phyloP scores from a whole-genome alignment of 2,888 invertebrate genomes.

The Cosmia trapezina region DNA sequence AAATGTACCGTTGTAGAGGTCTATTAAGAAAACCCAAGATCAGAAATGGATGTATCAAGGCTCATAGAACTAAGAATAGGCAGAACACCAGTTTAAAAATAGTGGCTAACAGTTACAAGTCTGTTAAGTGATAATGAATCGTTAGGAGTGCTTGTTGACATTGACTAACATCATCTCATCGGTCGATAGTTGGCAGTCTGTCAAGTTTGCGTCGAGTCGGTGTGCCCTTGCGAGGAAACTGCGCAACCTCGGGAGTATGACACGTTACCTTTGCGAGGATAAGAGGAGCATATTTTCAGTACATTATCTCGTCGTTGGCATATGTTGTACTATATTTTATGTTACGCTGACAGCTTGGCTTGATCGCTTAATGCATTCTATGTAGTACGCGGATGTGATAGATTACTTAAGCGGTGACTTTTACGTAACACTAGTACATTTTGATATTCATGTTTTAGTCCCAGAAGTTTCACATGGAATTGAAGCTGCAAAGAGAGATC shows the following conservation, averaged over 20 bases:
- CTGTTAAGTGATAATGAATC: slow-evolving; percentile 71
- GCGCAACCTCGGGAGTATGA: slow-evolving; percentile 55
- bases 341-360: slow-evolving; percentile 17
- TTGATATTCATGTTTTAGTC: not conserved
- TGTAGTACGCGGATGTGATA: slow-evolving; percentile 20
- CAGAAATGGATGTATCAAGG: not conserved
- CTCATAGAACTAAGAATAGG: not conserved
- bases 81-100: slow-evolving; percentile 18
- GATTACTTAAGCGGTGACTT: not conserved
- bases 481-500: not conserved
- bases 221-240: slow-evolving; percentile 74
- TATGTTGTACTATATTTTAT: slow-evolving; percentile 26
- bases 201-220: slow-evolving; percentile 75
- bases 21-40: not conserved
- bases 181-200: slow-evolving; percentile 85
- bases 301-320: slow-evolving; percentile 43
- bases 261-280: slow-evolving; percentile 48
- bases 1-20: not conserved
- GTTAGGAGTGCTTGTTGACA: slow-evolving; percentile 80
- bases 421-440: slow-evolving; percentile 1
- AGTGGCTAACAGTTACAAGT: slow-evolving; percentile 46
- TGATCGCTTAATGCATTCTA: slow-evolving; percentile 35
- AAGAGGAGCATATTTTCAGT: slow-evolving; percentile 30
- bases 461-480: not conserved
- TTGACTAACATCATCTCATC: slow-evolving; percentile 78